phyloP scores from a whole-genome alignment of 1,140 invertebrate species.

The Bombyx mori region ASM3026992v2 NC_085115.1:5726001-5726500 shows the following conservation, averaged over 20 bases:
- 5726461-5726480: too few species aligned
- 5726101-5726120: slow-evolving; percentile 12
- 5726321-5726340: slow-evolving; percentile 31
- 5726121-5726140: slow-evolving; percentile 31
- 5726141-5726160: slow-evolving; percentile 57
- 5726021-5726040: too few species aligned
- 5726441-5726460: too few species aligned
- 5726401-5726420: too few species aligned
- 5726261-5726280: slow-evolving; percentile 47
- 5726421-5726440: too few species aligned
- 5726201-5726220: slow-evolving; percentile 51
- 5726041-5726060: not conserved
- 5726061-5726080: slow-evolving; percentile 5
- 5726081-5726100: not conserved
- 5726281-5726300: slow-evolving; percentile 26
- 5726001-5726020: too few species aligned
- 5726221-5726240: slow-evolving; percentile 52
- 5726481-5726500: too few species aligned
- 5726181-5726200: slow-evolving; percentile 56
- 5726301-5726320: slow-evolving; percentile 45
- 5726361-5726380: too few species aligned
- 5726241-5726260: slow-evolving; percentile 59
- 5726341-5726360: slow-evolving; percentile 3
- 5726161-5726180: slow-evolving; percentile 68
- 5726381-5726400: too few species aligned